Evolutionary conservation across 2,888 invertebrate species (phyloP), one percentile per base, ranked within the genome.

Genomic region (Phania funesta): DNA sequence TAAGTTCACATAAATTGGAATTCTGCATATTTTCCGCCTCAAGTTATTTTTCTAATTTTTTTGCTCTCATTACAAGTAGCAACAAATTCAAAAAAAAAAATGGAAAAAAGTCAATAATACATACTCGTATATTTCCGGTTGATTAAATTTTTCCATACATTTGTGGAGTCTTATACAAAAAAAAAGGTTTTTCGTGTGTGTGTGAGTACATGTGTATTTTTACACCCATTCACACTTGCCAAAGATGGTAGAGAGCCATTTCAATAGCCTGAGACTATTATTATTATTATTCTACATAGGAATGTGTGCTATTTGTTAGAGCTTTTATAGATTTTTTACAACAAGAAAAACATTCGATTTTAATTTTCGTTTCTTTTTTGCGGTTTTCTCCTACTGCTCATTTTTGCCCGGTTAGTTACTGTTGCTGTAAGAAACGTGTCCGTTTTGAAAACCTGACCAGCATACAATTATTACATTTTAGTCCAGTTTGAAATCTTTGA

Each of bases 381-480:
- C 71, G 48, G 67, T 60, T 35, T 44, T 56, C 52, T 52, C 20
- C 26, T 52, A 44, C 54, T 67, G 5, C 52, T n/a, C 20, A 26
- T 13, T 48, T 77, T 60, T 56, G 41, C 26, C 44, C 26, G 52
- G 4, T 56, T 64, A 29, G 46, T 82, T 73, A 74, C 64, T 58
- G 48, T 48, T 74, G 50, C 16, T 41, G 26, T 18, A 41, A 16
- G 41, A 58, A 74, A 78, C 77, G 74, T 81, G 67, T 77, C 41
- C 81, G 46, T 52, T 54, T 48, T 54, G 20, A 54, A 68, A 74
- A 82, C 82, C 82, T 82, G 82, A 82, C 82, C 74, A 58, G 82
- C 73, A 82, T 82, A 74, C 24, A 18, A 68, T 60, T 58, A 74
- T 64, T 52, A 38, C 13, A 38, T 52, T 54, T 52, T 3, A 26